Evolutionary conservation across 2,113 vertebrate genomes (phyloP).

Genomic region (Cisticola juncidis): DNA sequence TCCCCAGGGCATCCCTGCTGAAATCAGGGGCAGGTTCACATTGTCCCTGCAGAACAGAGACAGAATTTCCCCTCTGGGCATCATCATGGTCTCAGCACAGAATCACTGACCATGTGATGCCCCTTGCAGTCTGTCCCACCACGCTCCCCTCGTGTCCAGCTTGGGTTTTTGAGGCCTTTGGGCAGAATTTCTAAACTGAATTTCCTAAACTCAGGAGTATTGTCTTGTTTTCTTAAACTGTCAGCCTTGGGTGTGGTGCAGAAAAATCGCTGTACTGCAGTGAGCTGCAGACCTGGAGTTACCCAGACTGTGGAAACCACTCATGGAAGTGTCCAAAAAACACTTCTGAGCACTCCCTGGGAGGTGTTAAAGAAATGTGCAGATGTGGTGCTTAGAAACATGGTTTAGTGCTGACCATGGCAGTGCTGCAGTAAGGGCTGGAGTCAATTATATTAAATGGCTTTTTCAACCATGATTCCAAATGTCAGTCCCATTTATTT

Average conservation of each 20-base stretch:
- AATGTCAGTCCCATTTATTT: not conserved
- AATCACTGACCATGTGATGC: fast-evolving
- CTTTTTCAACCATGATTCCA: not conserved
- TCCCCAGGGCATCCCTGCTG: fast-evolving
- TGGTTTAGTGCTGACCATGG: not conserved
- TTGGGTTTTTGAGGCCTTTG: not conserved
- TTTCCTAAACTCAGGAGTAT: not conserved
- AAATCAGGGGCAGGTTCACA: not conserved
- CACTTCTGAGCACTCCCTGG: not conserved
- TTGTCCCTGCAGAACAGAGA: not conserved
- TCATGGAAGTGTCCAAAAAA: not conserved
- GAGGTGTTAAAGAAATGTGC: not conserved
- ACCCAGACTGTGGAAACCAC: not conserved
- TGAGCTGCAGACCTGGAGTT: not conserved
- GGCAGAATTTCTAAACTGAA: not conserved
- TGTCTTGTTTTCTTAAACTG: not conserved
- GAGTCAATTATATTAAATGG: too few species aligned
- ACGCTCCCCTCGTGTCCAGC: fast-evolving
- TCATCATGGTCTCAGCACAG: not conserved
- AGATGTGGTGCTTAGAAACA: not conserved
- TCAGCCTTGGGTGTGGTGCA: not conserved
- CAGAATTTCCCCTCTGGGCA: not conserved
- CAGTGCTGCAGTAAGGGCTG: not conserved
- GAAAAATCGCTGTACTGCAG: not conserved
- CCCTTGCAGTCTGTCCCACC: not conserved